phyloP scores from a whole-genome alignment of 1,140 invertebrate genomes.

The Pogonomyrmex californicus region DNA sequence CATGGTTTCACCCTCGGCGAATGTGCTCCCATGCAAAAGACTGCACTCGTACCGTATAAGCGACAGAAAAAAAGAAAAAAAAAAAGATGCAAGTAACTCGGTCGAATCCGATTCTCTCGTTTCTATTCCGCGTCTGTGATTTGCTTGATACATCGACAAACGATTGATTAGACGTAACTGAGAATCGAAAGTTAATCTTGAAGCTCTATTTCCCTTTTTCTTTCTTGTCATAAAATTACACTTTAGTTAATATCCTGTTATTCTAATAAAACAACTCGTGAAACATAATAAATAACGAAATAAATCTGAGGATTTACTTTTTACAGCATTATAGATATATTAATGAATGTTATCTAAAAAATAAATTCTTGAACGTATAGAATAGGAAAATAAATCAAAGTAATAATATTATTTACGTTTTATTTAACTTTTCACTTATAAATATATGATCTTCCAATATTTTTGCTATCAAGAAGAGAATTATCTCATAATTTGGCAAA shows the following conservation, averaged over 20 bases:
- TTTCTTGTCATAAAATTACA: neutral
- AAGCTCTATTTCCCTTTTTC: neutral
- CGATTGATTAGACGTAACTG: neutral
- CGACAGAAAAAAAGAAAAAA: constrained; percentile 14
- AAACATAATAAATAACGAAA: neutral
- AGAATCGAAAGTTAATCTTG: constrained; percentile 1
- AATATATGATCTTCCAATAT: neutral
- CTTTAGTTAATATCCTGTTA: neutral
- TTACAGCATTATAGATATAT: neutral
- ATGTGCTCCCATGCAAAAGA: constrained; percentile 41
- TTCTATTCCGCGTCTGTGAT: constrained; percentile 8
- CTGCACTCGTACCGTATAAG: constrained; percentile 24
- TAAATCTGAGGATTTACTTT: neutral
- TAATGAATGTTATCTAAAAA: neutral
- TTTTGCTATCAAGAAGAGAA: neutral
- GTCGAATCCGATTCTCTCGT: constrained; percentile 20
- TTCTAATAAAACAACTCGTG: neutral
- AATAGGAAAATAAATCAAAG: neutral
- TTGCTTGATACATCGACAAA: neutral
- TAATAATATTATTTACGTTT: neutral
- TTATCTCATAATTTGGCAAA: neutral
- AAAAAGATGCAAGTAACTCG: neutral
- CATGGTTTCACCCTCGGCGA: constrained; percentile 56
- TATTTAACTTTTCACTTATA: constrained; percentile 2
- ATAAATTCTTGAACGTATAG: neutral